Evolutionary conservation across 2,113 vertebrate species (phyloP), one percentile per base, ranked within the genome.

Genomic region (Elanoides forficatus): DNA sequence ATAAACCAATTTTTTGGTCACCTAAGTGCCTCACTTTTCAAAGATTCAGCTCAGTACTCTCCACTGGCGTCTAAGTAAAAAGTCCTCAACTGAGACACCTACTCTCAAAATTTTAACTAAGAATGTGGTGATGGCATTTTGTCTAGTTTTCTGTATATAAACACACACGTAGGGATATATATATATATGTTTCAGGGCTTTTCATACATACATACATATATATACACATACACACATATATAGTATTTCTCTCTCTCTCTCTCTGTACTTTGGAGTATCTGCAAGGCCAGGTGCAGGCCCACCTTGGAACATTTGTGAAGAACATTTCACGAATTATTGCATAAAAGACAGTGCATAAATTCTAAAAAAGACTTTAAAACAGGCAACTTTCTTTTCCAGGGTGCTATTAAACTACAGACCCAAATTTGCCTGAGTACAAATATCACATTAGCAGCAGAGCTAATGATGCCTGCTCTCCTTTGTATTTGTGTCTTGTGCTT

Each of bases 141-240:
- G 36, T 11, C 10, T 18, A 6, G 2, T 20, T 72, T 75, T 52
- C 38, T 79, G 36, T 16, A 63, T 3, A 18, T 8, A 27, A 78
- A 79, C n/a, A 88, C 16, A n/a, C 10, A 26, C 7, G 13, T 2
- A 52, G 8, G 7, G 22, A 43, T 6, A 3, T n/a, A n/a, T 19
- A 26, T 3, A 26, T 22, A 16, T 12, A 40, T 13, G 18, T 27
- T 26, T 68, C 9, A 52, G 22, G 15, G 30, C 2, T 58, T 70
- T 66, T 66, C 32, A 72, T 25, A 19, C 9, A 55, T 11, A 74
- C 10, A 15, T 4, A 43, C 9, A 15, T 11, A 15, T 7, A 59
- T 6, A 19, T 7, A 58, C 2, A n/a, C 3, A 45, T 0, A 40
- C 2, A 58, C 1, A 34, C 0, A 36, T 2, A 65, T 3, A 38